Base-by-base conservation (phyloP, 1,140 invertebrate species). In the Hyles vespertilio region DNA sequence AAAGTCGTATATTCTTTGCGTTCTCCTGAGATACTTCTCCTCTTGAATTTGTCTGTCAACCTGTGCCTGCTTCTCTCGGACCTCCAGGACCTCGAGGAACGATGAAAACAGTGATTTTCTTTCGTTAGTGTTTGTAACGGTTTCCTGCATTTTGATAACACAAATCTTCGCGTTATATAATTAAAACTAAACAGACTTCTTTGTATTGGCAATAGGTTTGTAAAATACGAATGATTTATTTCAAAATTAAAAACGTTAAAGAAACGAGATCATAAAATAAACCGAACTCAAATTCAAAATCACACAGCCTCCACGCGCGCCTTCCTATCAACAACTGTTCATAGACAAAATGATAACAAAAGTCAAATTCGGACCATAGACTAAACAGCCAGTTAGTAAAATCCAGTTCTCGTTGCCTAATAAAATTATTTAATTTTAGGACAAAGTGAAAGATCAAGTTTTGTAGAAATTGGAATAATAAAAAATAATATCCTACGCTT, bases 111-210 rank as follows among this genome's bases (percentile, higher is more conserved):
- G 67, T 47, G 86, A 86, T 80, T 87, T 86, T 68, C 75, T 77
- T 67, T 86, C 81, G 61, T 77, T 84, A 66, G 77, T 69, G 72
- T 79, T 87, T 69, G 78, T 85, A 88, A 88, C 84, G 83, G 85
- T 88, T 81, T 88, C 85, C 79, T 86, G 81, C 85, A 88, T 88
- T 74, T 67, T 84, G 63, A 67, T 67, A 53, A 70, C 64, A 63
- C 70, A 74, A 70, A 72, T 55, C 53, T 50, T 4, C 8, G 1
- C 48, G 7, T 12, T 59, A 40, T 33, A 61, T 54, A 22, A 62
- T 32, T 34, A 55, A 53, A 46, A 49, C 36, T 40, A 40, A 40
- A 40, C 36, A 40, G 36, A 40, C 36, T 40, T 40, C 36, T 40
- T 40, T 5, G 5, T 40, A 40, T 40, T 40, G 36, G 36, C 36